Evolutionary conservation across 35 echinoderm and acorn worm species (phyloP).

Genomic region (Ophiothrix spiculata): DNA sequence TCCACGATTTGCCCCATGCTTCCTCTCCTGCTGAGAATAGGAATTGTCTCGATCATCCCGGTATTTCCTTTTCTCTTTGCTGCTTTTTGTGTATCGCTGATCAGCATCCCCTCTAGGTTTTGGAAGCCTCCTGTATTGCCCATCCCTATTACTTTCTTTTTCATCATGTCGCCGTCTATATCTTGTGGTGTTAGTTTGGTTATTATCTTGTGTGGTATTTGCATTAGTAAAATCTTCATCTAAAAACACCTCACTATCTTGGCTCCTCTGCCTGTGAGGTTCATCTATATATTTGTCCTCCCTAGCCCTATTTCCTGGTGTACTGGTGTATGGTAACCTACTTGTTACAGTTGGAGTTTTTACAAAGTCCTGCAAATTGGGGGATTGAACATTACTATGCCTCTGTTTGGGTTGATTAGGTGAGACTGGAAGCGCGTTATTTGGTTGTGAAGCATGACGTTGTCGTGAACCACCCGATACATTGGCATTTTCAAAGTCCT

Average conservation of each 20-base stretch:
- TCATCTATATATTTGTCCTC: constrained; percentile 10
- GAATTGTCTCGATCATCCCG: not conserved
- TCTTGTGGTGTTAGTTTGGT: not conserved
- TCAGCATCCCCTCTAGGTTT: not conserved
- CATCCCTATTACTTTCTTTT: not conserved
- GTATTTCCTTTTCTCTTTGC: not conserved
- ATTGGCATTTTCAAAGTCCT: constrained; percentile 2
- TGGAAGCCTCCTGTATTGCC: not conserved
- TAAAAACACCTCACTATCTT: constrained; percentile 1
- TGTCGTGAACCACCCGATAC: not conserved
- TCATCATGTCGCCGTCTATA: not conserved
- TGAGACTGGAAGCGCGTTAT: not conserved
- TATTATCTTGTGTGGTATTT: not conserved
- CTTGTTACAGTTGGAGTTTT: not conserved
- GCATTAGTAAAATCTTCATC: not conserved
- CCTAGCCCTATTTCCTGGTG: not conserved
- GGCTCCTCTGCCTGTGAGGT: not conserved
- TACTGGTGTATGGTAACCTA: not conserved
- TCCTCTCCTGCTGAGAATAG: not conserved
- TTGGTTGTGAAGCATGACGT: constrained; percentile 7
- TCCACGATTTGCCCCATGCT: not conserved
- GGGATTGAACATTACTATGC: not conserved
- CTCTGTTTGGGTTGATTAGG: not conserved
- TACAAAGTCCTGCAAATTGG: not conserved
- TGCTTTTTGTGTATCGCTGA: not conserved